Evolutionary conservation across 1,140 invertebrate species (phyloP), one percentile per base, ranked within the genome.

Genomic region (Neocloeon triangulifer): DNA sequence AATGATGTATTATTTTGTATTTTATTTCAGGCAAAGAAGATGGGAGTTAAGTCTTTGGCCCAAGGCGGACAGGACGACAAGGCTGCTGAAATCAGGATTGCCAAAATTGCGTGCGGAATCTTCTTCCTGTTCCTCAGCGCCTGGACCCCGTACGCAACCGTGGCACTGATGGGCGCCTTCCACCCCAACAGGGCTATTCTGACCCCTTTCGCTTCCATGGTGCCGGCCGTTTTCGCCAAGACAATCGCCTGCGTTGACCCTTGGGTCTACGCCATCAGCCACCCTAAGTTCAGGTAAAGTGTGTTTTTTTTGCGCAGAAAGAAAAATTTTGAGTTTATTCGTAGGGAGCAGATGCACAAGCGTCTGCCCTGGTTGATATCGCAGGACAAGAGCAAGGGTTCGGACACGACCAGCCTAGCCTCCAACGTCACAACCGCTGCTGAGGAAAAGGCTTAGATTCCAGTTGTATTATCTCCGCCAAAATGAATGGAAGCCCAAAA

Each of bases 241-340:
- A 53, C 58, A 1, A 73, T 77, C 0, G 75, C 73, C 2, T 76
- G 73, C 43, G 63, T 79, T 41, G 73, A 79, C 50, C 75, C 75
- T 8, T 76, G 71, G 69, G 62, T 76, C 10, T 75, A 77, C 39
- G 74, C 73, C 13, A 73, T 77, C 37, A 76, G 69, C 42, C 75
- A 79, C 50, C 75, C 73, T 2, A 69, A 67, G 61, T 79, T 70
- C 51, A 61, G 61, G 57, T 62, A 38, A 47, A 36, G 19, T 14
- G 33, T 22, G 32, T 38, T 35, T 33, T 13, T 4, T 37, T 18
- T 33, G n/a, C n/a, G n/a, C n/a, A 30, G 19, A 34, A 22, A 26
- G 19, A 16, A 39, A 20, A 18, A 8, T 38, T 27, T 9, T 36
- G 30, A 39, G 36, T 26, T 12, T 23, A 17, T 30, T 32, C 37